These are phyloP conservation scores for Leucosticte australis DNA, from an alignment of 2,113 vertebrate genomes.

Conservation along the genomic window DNA sequence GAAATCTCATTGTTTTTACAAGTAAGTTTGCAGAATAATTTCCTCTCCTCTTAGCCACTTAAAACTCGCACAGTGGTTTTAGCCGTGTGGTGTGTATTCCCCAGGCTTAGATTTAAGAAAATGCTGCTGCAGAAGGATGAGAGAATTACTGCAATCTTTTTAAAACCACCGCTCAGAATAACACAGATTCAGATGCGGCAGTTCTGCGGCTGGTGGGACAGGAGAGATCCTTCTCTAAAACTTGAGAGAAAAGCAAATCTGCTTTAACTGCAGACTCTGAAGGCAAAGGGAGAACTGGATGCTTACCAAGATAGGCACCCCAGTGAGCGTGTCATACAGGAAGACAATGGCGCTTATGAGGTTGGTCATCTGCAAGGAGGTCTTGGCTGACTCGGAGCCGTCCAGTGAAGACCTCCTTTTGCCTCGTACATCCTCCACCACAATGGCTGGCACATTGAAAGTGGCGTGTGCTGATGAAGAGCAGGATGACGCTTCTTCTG, in stretches of 20 bases:
- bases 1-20: neutral
- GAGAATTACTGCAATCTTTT: conserved; percentile 8
- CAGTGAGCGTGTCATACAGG: conserved; percentile 82
- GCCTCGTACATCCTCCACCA: conserved; percentile 81
- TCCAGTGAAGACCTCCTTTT: conserved; percentile 82
- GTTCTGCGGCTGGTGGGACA: neutral
- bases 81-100: neutral
- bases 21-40: neutral
- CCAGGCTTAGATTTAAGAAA: neutral
- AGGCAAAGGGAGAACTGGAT: neutral
- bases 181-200: neutral
- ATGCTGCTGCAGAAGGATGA: neutral
- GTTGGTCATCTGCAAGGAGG: conserved; percentile 84
- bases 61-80: neutral
- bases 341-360: conserved; percentile 84
- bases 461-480: conserved; percentile 64
- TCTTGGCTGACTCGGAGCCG: conserved; percentile 82
- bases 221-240: neutral
- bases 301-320: conserved; percentile 84
- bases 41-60: neutral
- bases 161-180: neutral
- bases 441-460: conserved; percentile 81
- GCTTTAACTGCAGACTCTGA: neutral
- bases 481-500: conserved; percentile 40
- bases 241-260: neutral